Evolutionary conservation across 2,888 invertebrate species (phyloP).

Genomic region (Calephelis perditalis): DNA sequence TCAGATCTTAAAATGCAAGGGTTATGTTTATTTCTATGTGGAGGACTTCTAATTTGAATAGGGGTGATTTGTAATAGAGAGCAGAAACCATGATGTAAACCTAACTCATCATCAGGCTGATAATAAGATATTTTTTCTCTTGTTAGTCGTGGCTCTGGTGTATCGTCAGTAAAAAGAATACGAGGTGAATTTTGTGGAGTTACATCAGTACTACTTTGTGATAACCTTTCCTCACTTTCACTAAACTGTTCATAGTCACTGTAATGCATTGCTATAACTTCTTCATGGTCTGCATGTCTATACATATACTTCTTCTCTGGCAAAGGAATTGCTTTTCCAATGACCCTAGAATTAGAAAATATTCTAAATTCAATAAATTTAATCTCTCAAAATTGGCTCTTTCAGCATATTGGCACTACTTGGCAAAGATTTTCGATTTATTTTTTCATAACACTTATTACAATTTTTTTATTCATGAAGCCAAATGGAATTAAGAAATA

Average conservation of each 20-base stretch:
- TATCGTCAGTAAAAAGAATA: constrained; percentile 43
- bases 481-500: too few relatives aligned
- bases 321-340: constrained; percentile 55
- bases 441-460: too few relatives aligned
- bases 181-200: constrained; percentile 69
- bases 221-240: constrained; percentile 64
- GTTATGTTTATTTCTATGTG: constrained; percentile 51
- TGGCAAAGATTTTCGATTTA: too few relatives aligned
- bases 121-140: constrained; percentile 38
- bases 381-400: background rate
- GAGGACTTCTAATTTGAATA: constrained; percentile 58
- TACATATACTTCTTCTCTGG: constrained; percentile 51
- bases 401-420: background rate
- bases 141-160: constrained; percentile 42
- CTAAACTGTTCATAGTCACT: constrained; percentile 63
- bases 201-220: constrained; percentile 65
- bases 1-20: constrained; percentile 65
- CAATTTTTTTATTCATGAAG: too few relatives aligned
- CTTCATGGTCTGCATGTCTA: constrained; percentile 61
- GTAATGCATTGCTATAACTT: constrained; percentile 66
- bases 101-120: constrained; percentile 43
- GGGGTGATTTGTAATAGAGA: constrained; percentile 69
- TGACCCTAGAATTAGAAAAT: constrained; percentile 43
- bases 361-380: background rate
- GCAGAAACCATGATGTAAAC: constrained; percentile 57